phyloP scores from a whole-genome alignment of 2,888 invertebrate genomes.

The Protonemura montana region DNA sequence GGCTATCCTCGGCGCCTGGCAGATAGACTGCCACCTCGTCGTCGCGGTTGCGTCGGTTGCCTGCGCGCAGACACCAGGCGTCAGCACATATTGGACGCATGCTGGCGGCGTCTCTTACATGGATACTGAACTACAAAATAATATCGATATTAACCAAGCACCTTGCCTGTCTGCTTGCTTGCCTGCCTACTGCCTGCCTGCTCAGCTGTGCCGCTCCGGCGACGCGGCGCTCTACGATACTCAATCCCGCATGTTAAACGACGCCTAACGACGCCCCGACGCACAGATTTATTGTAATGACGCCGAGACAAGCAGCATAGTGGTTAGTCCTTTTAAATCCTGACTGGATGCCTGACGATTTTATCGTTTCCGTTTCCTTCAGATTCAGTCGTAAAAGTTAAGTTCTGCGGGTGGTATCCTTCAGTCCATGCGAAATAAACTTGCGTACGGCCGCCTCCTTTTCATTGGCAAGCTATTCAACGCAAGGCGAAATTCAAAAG shows the following conservation, averaged over 20 bases:
- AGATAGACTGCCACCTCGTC: not conserved
- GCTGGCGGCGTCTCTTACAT: conserved; percentile 16
- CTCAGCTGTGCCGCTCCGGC: not conserved
- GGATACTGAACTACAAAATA: conserved; percentile 12
- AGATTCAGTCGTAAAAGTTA: conserved; percentile 12
- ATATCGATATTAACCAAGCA: not conserved
- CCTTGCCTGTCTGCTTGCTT: too few relatives aligned
- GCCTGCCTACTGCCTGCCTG: not conserved
- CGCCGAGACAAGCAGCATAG: conserved; percentile 7
- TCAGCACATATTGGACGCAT: conserved; percentile 1
- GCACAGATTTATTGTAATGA: conserved; percentile 4
- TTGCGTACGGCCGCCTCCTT: not conserved
- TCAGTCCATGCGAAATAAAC: not conserved
- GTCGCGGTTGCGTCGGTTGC: not conserved
- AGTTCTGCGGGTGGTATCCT: conserved; percentile 12
- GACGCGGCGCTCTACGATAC: not conserved
- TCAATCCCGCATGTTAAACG: conserved; percentile 12
- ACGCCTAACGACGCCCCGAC: conserved; percentile 7
- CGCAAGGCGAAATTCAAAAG: not conserved
- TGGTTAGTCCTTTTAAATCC: conserved; percentile 9
- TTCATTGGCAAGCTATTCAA: not conserved
- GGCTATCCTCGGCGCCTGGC: not conserved
- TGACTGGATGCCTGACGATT: conserved; percentile 5
- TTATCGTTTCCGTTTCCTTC: conserved; percentile 7
- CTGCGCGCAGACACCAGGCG: not conserved